Conservation (phyloP, 1,140 invertebrate species). For the Pomacea maculata region DNA sequence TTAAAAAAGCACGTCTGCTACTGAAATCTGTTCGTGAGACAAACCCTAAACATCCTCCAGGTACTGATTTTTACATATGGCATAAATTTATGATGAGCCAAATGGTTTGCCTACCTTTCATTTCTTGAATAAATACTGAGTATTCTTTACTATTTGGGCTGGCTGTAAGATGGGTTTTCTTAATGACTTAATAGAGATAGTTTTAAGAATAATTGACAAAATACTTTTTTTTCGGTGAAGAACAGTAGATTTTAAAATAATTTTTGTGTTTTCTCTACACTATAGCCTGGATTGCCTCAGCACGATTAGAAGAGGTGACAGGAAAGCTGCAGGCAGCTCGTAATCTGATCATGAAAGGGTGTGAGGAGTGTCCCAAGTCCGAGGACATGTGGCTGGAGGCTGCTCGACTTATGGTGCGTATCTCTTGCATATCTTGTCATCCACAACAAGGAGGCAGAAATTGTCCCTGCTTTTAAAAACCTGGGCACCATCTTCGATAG, state of each 20-base stretch:
- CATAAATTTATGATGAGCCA: no score
- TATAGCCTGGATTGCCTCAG: constrained; percentile 97
- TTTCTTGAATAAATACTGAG: no score
- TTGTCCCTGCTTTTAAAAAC: no score
- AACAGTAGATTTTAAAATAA: not conserved
- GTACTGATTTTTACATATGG: not conserved
- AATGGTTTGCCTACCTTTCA: no score
- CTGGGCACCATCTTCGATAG: no score
- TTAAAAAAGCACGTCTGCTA: constrained; percentile 96
- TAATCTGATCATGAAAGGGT: constrained; percentile 96
- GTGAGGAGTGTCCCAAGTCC: constrained; percentile 90
- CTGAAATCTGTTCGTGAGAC: constrained; percentile 94
- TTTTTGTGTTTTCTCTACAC: constrained; percentile 1
- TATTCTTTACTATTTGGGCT: no score
- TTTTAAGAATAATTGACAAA: not conserved
- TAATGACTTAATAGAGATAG: no score
- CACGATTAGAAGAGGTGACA: constrained; percentile 97
- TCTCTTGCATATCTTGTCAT: no score
- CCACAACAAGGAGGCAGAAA: no score
- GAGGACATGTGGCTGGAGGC: constrained; percentile 99
- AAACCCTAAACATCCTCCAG: constrained; percentile 36
- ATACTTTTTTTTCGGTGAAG: not conserved
- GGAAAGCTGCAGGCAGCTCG: constrained; percentile 96
- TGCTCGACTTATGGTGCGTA: constrained; percentile 80
- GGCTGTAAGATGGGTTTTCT: no score